A percentile compares a stretch with the other conserved stretches of the same genome.
These are phyloP conservation scores for Drosophila burlai DNA, from an alignment of 1,140 invertebrate genomes.

Conservation along the genomic window DNA sequence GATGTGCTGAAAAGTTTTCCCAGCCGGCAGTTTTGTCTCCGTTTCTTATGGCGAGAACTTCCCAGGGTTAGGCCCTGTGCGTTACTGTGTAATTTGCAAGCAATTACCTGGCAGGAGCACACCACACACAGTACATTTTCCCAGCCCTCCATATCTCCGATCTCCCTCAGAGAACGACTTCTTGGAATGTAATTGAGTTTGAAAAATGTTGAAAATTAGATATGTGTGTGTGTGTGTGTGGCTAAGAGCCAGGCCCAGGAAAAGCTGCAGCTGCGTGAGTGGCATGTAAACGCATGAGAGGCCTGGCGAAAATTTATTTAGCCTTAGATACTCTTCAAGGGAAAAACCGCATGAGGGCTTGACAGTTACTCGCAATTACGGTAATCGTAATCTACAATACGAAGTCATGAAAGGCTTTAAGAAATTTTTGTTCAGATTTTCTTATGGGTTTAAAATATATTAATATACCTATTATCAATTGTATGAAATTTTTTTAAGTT, in stretches of 20 bases:
- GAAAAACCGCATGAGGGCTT: background rate
- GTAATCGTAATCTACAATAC: background rate
- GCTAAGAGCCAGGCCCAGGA: constrained; percentile 8
- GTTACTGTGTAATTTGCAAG: constrained; percentile 69
- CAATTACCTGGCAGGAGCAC: constrained; percentile 61
- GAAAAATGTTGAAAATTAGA: constrained; percentile 74
- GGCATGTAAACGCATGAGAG: constrained; percentile 51
- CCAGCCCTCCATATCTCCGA: constrained; percentile 5
- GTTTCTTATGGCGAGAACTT: constrained; percentile 15
- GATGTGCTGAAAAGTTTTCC: constrained; percentile 35
- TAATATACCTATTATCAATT: background rate
- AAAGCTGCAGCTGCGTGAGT: constrained; percentile 39
- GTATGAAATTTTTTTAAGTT: background rate
- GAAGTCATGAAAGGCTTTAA: background rate
- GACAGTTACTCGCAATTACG: background rate
- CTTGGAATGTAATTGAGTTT: constrained; percentile 72
- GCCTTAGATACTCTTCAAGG: background rate
- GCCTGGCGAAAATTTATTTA: background rate
- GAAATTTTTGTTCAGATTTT: background rate
- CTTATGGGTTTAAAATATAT: too few species aligned
- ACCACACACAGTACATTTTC: constrained; percentile 8
- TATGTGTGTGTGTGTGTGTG: constrained; percentile 25
- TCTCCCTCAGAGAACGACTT: constrained; percentile 2
- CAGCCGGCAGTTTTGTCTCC: constrained; percentile 30
- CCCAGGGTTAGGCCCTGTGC: constrained; percentile 4